These are phyloP conservation scores for Danaus plexippus DNA, from an alignment of 1,140 invertebrate species.

Conservation along the genomic window DNA sequence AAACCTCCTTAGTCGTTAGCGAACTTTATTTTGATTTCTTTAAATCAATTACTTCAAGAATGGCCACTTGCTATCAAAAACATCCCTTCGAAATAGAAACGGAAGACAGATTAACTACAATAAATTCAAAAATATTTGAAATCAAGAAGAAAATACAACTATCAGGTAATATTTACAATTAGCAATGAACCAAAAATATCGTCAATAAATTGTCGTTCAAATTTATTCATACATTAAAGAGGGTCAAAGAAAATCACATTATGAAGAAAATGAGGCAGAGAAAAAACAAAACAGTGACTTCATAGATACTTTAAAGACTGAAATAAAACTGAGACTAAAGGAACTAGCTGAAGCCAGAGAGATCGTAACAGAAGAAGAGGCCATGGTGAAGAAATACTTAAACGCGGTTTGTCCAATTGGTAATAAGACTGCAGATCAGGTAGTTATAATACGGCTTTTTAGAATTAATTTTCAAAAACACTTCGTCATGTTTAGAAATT, in stretches of 20 bases:
- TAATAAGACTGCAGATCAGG: slow-evolving; percentile 59
- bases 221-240: slow-evolving; percentile 66
- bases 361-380: slow-evolving; percentile 56
- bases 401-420: slow-evolving; percentile 57
- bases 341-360: slow-evolving; percentile 75
- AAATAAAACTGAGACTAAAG: slow-evolving; percentile 77
- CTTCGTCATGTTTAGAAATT: no score
- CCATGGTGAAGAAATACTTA: slow-evolving; percentile 61
- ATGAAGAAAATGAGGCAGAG: slow-evolving; percentile 83
- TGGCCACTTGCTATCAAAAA: slow-evolving; percentile 66
- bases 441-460: slow-evolving; percentile 18
- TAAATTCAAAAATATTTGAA: slow-evolving; percentile 84
- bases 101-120: slow-evolving; percentile 74
- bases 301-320: slow-evolving; percentile 80
- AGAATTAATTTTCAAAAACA: background rate
- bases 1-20: no score
- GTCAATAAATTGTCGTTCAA: no score
- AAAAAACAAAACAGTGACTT: slow-evolving; percentile 79
- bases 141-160: slow-evolving; percentile 87
- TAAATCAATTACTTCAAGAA: slow-evolving; percentile 12
- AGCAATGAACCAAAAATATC: background rate
- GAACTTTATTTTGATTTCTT: no score
- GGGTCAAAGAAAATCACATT: slow-evolving; percentile 85
- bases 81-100: slow-evolving; percentile 68
- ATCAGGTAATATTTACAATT: slow-evolving; percentile 72